Evolutionary conservation across 2,888 invertebrate species (phyloP).

Genomic region (Cantharis rufa): DNA sequence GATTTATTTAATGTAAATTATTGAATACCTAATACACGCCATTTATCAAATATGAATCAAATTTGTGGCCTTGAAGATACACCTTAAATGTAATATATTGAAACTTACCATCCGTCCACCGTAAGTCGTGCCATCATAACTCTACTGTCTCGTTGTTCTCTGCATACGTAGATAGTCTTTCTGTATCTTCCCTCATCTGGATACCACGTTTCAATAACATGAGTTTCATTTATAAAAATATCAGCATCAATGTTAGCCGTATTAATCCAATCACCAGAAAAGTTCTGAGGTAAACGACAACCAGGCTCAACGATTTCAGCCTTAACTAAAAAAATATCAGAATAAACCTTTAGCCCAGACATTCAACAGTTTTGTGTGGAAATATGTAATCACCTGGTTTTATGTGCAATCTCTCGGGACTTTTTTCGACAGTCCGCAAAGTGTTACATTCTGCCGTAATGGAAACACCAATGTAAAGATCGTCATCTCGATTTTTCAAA

Average conservation of each 20-base stretch:
- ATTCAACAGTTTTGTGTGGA: no score
- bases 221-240: conserved; percentile 91
- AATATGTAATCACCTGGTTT: conserved; percentile 66
- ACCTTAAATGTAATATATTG: no score
- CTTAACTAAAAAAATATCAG: conserved; percentile 58
- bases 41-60: no score
- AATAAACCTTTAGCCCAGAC: no score
- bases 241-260: conserved; percentile 97
- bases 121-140: conserved; percentile 96
- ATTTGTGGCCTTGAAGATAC: no score
- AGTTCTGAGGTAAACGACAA: conserved; percentile 91
- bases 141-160: conserved; percentile 86
- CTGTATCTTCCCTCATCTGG: conserved; percentile 89
- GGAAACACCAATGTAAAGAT: conserved; percentile 87
- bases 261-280: conserved; percentile 94
- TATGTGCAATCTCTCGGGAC: conserved; percentile 85
- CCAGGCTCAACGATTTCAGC: conserved; percentile 88
- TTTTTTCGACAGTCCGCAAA: conserved; percentile 90
- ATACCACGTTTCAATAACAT: conserved; percentile 93
- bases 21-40: no score
- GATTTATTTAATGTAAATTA: no score
- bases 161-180: conserved; percentile 90
- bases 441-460: conserved; percentile 93
- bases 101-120: conserved; percentile 84
- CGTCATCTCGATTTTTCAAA: conserved; percentile 91